A percentile compares a stretch with the other conserved stretches of the same genome.
Evolutionary conservation across 1,140 invertebrate species (phyloP).

Genomic region (Bombus confusus): DNA sequence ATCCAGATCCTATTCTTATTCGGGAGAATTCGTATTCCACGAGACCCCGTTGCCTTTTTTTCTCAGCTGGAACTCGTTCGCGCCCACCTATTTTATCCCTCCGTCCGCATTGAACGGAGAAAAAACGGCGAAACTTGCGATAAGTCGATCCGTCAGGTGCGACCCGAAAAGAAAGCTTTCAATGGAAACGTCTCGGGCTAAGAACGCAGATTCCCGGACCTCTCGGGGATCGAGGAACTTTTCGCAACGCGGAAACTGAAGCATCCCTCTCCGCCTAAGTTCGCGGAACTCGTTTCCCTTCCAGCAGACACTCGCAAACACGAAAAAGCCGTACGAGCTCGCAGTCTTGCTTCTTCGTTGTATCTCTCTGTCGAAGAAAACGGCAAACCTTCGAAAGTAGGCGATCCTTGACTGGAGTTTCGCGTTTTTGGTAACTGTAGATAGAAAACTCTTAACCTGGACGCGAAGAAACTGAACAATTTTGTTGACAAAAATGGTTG

Average conservation of each 20-base stretch:
- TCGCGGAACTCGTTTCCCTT: constrained; percentile 50
- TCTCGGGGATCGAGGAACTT: constrained; percentile 64
- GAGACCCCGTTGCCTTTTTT: constrained; percentile 39
- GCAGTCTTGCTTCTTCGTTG: background rate
- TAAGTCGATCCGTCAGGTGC: constrained; percentile 71
- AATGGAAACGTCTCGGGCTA: constrained; percentile 63
- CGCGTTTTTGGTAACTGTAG: background rate
- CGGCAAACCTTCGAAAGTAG: constrained; percentile 14
- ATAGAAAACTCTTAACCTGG: too few relatives aligned
- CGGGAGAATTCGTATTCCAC: constrained; percentile 63
- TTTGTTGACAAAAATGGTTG: background rate
- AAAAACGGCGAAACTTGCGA: constrained; percentile 58
- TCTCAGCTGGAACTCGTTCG: constrained; percentile 43
- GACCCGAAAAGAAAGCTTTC: constrained; percentile 70
- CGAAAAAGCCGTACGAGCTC: background rate
- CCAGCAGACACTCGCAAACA: constrained; percentile 32
- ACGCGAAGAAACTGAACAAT: background rate
- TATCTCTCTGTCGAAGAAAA: background rate
- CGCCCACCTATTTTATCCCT: background rate
- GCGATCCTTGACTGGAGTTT: constrained; percentile 24
- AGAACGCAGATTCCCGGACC: constrained; percentile 63
- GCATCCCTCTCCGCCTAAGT: constrained; percentile 33
- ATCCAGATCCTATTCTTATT: constrained; percentile 62
- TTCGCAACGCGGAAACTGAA: constrained; percentile 26
- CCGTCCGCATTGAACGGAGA: constrained; percentile 5